Conservation (phyloP, 2,888 invertebrate genomes). For the Cheilosia urbana region DNA sequence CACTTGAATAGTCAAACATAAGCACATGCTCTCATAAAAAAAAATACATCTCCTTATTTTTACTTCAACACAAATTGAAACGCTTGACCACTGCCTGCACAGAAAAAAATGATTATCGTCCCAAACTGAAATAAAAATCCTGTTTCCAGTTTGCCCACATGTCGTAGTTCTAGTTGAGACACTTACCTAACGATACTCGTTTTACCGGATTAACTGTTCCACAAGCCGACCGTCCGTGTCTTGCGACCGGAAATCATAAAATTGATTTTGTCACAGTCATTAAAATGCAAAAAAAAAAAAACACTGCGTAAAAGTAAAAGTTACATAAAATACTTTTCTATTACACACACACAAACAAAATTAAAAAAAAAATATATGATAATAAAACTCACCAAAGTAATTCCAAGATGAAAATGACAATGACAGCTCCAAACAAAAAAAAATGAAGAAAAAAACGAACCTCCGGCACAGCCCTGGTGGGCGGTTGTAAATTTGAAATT, state of each 20-base stretch:
- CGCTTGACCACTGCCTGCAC: neutral
- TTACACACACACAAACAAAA: neutral
- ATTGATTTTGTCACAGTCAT: slow-evolving; percentile 13
- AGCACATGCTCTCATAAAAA: no score
- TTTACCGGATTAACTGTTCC: neutral
- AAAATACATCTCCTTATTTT: no score
- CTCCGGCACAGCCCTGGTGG: neutral
- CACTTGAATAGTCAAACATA: no score
- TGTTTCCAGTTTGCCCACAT: neutral
- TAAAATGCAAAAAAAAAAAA: neutral
- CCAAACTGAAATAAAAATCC: neutral
- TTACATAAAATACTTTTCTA: slow-evolving; percentile 28
- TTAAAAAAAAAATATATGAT: neutral
- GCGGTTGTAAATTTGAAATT: slow-evolving; percentile 1
- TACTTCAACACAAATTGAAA: neutral
- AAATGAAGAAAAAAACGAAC: neutral
- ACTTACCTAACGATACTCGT: neutral
- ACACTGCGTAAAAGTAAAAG: slow-evolving; percentile 22
- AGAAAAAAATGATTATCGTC: neutral
- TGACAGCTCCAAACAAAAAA: slow-evolving; percentile 33
- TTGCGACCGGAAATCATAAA: slow-evolving; percentile 9
- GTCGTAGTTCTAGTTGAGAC: neutral
- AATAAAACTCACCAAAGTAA: slow-evolving; percentile 57
- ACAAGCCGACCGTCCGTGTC: neutral
- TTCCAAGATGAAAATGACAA: slow-evolving; percentile 64